Evolutionary conservation across 2,888 invertebrate species (phyloP).

Genomic region (Macaria liturata): DNA sequence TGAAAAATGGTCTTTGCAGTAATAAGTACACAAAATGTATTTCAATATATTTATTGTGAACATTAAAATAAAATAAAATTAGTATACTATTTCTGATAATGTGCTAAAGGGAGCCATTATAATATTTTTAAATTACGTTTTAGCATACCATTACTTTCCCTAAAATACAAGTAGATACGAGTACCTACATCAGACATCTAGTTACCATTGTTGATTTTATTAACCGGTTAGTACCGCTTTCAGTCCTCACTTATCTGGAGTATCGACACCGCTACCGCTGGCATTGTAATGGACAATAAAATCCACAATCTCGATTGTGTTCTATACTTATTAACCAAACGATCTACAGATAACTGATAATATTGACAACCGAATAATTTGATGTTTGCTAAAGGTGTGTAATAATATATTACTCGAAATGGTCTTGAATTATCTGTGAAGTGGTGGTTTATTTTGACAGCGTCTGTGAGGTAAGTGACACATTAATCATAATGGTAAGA

Average conservation of each 20-base stretch:
- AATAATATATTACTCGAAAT: slow-evolving; percentile 1
- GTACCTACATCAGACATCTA: no score
- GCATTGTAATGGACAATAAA: slow-evolving; percentile 57
- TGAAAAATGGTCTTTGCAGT: slow-evolving; percentile 51
- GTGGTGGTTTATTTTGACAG: slow-evolving; percentile 2
- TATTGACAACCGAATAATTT: slow-evolving; percentile 50
- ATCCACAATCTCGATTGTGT: slow-evolving; percentile 56
- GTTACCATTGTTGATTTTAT: no score
- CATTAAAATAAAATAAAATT: no score
- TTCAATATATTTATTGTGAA: no score
- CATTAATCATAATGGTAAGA: no score
- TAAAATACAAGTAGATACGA: no score
- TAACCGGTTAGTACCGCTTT: not conserved
- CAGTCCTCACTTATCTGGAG: slow-evolving; percentile 37
- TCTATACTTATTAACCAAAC: slow-evolving; percentile 45
- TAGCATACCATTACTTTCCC: no score
- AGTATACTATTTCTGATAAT: no score
- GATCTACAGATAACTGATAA: slow-evolving; percentile 52
- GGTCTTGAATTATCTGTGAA: not conserved
- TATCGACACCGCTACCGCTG: slow-evolving; percentile 33
- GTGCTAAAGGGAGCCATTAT: no score
- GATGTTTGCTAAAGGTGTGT: slow-evolving; percentile 28
- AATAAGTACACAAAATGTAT: slow-evolving; percentile 1
- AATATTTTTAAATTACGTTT: no score
- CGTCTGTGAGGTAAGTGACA: not conserved